Evolutionary conservation across 2,113 vertebrate genomes (phyloP), one percentile per base, ranked within the genome.

Genomic region (Brachyistius frenatus): DNA sequence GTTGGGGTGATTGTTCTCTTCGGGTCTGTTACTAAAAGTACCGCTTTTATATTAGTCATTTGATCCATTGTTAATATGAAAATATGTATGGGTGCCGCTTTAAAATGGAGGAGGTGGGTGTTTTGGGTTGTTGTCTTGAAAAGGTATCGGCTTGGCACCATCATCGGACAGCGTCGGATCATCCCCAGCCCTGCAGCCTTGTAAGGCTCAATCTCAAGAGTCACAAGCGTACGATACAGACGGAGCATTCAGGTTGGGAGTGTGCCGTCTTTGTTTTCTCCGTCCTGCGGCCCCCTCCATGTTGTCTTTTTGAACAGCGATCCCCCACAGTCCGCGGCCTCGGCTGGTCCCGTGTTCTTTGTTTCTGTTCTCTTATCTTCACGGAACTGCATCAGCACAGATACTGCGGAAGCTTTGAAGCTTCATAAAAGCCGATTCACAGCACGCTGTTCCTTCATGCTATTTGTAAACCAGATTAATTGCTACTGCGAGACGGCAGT

Each of bases 281-380:
- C 32, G 33, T 70, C 46, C 47, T 50, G 57, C 9, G 60, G 37
- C 47, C 61, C 54, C 37, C 33, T 10, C 0, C 23, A n/a, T 44
- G 54, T 53, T 66, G 49, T 74, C 41, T 74, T 85, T 87, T 75
- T 44, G 49, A 65, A 32, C 31, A 37, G 57, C 53, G 63, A 37
- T 75, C 53, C 70, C 66, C 47, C 16, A 31, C 49, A n/a, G 66
- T 37, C 60, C 71, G 44, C 41, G 67, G 56, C 69, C 44, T 46
- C 4, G 0, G 33, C 73, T 16, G 8, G 44, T 49, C 64, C 15
- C 56, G 53, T 72, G 56, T 61, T 80, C 58, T 78, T 76, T 81
- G 44, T 84, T 85, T 70, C 60, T 78, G 76, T 80, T 88, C 67
- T 85, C 79, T 90, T 82, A 86, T 90, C 80, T 67, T 84, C 64